Percentiles rank a stretch among this genome's conserved stretches.
Evolutionary conservation across 2,113 vertebrate species (phyloP).

Genomic region (Thermophis baileyi): DNA sequence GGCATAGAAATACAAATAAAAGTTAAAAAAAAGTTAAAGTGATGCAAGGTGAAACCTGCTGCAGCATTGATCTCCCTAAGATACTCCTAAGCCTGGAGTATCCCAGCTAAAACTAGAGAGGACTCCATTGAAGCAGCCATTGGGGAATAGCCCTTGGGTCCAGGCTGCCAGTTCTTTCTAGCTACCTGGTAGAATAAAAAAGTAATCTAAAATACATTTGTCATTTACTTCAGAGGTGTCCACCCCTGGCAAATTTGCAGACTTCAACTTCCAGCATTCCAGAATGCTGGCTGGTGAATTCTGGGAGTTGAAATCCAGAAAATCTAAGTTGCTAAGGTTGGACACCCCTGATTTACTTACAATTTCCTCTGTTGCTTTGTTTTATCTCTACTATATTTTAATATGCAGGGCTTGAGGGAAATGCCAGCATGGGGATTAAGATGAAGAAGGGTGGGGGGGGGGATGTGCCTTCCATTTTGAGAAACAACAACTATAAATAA

Average conservation of each 20-base stretch:
- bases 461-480: constrained; percentile 27
- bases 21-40: too few relatives aligned
- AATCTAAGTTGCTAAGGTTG: background rate
- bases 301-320: background rate
- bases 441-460: background rate
- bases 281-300: background rate
- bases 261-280: background rate
- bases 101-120: background rate
- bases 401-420: background rate
- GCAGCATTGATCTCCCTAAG: background rate
- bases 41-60: background rate
- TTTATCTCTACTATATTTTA: background rate
- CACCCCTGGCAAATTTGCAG: background rate
- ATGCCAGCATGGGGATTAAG: background rate
- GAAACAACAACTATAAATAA: constrained; percentile 51
- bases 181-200: background rate
- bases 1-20: too few relatives aligned
- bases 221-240: background rate
- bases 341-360: background rate
- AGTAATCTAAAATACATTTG: background rate
- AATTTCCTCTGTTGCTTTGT: background rate
- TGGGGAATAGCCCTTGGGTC: background rate
- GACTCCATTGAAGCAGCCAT: background rate
- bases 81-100: background rate
- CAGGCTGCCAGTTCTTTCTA: background rate